Percentiles rank a stretch among this genome's conserved stretches.
Evolutionary conservation across 2,113 vertebrate genomes (phyloP).

Genomic region (Amblyopsis rosae): DNA sequence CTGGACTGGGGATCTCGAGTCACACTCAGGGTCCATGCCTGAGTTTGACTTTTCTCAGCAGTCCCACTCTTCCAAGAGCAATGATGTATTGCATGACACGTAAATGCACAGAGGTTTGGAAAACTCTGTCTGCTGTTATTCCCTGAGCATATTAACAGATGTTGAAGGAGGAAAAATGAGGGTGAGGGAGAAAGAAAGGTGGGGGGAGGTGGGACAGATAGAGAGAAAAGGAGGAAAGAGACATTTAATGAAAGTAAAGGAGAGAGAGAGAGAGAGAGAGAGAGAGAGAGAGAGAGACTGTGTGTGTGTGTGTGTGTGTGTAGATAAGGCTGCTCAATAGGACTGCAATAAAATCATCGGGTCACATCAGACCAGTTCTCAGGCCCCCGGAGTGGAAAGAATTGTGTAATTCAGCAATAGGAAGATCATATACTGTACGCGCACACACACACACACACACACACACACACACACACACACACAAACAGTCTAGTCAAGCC

Average conservation of each 20-base stretch:
- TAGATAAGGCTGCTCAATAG: slow-evolving; percentile 47
- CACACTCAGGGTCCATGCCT: slow-evolving; percentile 52
- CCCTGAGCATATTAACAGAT: slow-evolving; percentile 80
- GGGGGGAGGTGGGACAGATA: slow-evolving; percentile 18
- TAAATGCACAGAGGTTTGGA: slow-evolving; percentile 72
- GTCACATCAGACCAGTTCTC: slow-evolving; percentile 75
- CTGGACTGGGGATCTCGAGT: slow-evolving; percentile 51
- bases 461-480: not conserved
- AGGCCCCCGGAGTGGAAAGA: slow-evolving; percentile 74
- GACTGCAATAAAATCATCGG: slow-evolving; percentile 78
- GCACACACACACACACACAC: slow-evolving; percentile 1
- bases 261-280: slow-evolving; percentile 1
- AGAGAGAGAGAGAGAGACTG: slow-evolving; percentile 14
- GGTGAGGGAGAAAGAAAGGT: slow-evolving; percentile 52
- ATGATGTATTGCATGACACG: slow-evolving; percentile 73
- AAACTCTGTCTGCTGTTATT: slow-evolving; percentile 67
- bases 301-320: slow-evolving; percentile 33
- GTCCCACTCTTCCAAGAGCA: slow-evolving; percentile 55
- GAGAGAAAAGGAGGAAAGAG: slow-evolving; percentile 6
- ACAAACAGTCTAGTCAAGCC: slow-evolving; percentile 2
- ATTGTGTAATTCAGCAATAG: slow-evolving; percentile 71
- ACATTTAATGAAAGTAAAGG: not conserved
- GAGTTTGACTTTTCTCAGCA: slow-evolving; percentile 61
- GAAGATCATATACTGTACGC: slow-evolving; percentile 26
- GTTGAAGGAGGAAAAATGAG: slow-evolving; percentile 45